Evolutionary conservation across 1,140 invertebrate species (phyloP).

Genomic region (Pseudoatta argentina): DNA sequence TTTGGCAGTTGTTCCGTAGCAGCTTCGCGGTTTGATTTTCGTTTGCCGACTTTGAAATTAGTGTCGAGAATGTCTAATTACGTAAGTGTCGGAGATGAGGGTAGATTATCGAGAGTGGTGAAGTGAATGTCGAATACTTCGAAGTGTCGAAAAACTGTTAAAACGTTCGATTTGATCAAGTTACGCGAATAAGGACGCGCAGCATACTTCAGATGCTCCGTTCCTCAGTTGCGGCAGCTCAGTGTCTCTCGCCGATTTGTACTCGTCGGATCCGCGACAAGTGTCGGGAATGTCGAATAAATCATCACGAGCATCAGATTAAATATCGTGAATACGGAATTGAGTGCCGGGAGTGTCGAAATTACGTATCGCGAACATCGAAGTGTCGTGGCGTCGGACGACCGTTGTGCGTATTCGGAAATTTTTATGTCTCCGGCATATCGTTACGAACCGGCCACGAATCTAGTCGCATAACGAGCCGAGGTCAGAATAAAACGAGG

Average conservation of each 20-base stretch:
- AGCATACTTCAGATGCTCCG: neutral
- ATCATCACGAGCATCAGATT: neutral
- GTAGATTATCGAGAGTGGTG: neutral
- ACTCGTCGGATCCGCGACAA: neutral
- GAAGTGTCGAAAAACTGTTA: neutral
- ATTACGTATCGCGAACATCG: too few relatives aligned
- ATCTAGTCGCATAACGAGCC: neutral
- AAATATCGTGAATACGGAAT: neutral
- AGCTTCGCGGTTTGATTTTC: neutral
- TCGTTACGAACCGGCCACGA: neutral
- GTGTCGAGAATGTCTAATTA: neutral
- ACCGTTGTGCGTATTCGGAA: neutral
- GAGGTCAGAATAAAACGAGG: conserved; percentile 9
- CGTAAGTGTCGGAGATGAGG: neutral
- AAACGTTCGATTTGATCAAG: neutral
- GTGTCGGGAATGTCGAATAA: neutral
- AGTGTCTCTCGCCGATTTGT: neutral
- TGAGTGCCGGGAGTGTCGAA: neutral
- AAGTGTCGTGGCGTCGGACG: neutral
- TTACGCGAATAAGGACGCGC: neutral
- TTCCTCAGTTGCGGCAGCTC: neutral
- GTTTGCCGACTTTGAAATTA: neutral
- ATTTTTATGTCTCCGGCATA: neutral
- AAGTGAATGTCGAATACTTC: neutral
- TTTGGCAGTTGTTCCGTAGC: neutral